A percentile compares a stretch with the other conserved stretches of the same genome.
phyloP scores from a whole-genome alignment of 2,797 vertebrate genomes.

The Xenops minutus region DNA sequence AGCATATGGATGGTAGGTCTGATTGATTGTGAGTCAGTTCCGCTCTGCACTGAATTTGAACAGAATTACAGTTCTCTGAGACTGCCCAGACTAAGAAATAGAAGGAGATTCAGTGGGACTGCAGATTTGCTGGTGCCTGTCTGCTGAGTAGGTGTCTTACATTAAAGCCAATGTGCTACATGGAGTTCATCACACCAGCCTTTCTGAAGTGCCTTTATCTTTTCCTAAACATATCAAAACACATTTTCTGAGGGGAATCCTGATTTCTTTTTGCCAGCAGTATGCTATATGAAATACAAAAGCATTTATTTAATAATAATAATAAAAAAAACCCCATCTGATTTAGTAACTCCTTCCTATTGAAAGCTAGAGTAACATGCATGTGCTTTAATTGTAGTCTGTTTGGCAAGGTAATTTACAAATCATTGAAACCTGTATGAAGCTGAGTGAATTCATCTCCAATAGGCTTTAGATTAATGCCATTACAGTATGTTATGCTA shows the following conservation, averaged over 20 bases:
- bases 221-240: background rate
- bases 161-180: background rate
- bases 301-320: background rate
- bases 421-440: background rate
- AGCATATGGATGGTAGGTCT: background rate
- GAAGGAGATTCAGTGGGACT: background rate
- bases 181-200: background rate
- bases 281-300: background rate
- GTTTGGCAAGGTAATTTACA: background rate
- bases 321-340: fast-evolving
- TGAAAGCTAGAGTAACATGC: background rate
- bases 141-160: background rate
- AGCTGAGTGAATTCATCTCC: background rate
- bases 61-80: background rate
- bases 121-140: background rate
- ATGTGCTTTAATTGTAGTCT: background rate
- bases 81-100: background rate
- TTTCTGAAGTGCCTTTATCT: background rate
- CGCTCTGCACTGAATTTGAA: background rate
- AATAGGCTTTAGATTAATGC: background rate
- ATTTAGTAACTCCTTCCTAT: background rate
- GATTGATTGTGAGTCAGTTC: background rate
- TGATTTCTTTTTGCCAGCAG: background rate
- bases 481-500: background rate
- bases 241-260: background rate